phyloP scores from a whole-genome alignment of 2,888 invertebrate species.

The Encarsia formosa region DNA sequence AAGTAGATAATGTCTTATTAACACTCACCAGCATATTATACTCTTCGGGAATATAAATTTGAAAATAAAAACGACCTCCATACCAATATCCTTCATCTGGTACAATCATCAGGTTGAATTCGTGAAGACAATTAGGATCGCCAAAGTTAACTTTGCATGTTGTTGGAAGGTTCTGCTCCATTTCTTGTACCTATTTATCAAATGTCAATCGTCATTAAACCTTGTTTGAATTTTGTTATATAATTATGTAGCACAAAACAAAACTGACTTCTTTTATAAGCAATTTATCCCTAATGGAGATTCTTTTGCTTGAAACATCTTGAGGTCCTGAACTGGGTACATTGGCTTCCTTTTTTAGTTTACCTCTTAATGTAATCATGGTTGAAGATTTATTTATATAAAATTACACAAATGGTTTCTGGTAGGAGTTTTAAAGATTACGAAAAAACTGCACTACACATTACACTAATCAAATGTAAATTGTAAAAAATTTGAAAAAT shows the following conservation, averaged over 20 bases:
- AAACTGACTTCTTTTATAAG: slow-evolving; percentile 69
- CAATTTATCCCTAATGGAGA: slow-evolving; percentile 74
- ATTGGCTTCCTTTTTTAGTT: slow-evolving; percentile 63
- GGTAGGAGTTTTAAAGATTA: too few species aligned
- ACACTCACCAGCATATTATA: slow-evolving; percentile 92
- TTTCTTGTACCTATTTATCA: slow-evolving; percentile 63
- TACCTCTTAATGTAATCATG: slow-evolving; percentile 73
- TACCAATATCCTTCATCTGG: slow-evolving; percentile 89
- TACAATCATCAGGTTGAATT: slow-evolving; percentile 71
- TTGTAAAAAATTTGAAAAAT: too few species aligned
- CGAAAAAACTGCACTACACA: too few species aligned
- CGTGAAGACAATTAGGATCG: slow-evolving; percentile 77
- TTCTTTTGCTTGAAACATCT: slow-evolving; percentile 55
- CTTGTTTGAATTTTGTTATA: background rate
- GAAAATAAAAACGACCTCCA: slow-evolving; percentile 82
- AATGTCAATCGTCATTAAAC: background rate
- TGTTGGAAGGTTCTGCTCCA: slow-evolving; percentile 78
- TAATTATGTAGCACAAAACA: background rate
- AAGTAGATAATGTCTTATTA: background rate
- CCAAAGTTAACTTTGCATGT: slow-evolving; percentile 78
- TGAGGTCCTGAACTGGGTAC: slow-evolving; percentile 43
- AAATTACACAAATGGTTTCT: too few species aligned
- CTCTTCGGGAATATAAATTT: slow-evolving; percentile 83
- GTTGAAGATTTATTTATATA: too few species aligned
- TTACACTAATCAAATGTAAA: too few species aligned